These are phyloP conservation scores for Drosophila paulistorum DNA, from an alignment of 1,140 invertebrate species.

Conservation along the genomic window DNA sequence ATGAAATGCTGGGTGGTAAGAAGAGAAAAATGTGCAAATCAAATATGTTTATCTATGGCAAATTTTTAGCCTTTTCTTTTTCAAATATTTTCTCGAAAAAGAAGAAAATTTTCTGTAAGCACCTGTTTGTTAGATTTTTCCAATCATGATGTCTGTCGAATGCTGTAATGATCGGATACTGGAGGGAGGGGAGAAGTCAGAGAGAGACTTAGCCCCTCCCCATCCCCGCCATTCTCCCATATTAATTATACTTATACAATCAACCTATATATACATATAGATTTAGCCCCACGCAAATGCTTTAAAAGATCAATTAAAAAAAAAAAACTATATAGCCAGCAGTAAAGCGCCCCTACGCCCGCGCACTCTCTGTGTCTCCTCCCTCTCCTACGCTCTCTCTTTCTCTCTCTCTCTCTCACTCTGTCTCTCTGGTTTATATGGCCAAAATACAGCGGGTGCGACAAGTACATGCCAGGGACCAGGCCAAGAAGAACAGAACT, in stretches of 20 bases:
- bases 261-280: constrained; percentile 30
- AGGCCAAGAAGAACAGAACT: constrained; percentile 10
- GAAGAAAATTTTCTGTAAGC: constrained; percentile 35
- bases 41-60: background rate
- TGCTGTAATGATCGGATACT: constrained; percentile 26
- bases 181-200: background rate
- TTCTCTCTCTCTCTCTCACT: background rate
- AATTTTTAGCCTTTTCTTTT: background rate
- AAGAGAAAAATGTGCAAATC: background rate
- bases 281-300: constrained; percentile 38
- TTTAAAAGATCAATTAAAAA: constrained; percentile 47
- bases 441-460: constrained; percentile 30
- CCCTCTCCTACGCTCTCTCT: background rate
- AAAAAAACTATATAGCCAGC: constrained; percentile 22
- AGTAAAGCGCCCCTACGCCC: background rate
- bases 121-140: constrained; percentile 38
- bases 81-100: background rate
- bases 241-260: constrained; percentile 7
- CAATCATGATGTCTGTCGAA: constrained; percentile 36
- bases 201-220: background rate
- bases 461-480: constrained; percentile 41
- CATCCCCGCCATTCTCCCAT: background rate
- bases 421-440: constrained; percentile 4
- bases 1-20: too few relatives aligned
- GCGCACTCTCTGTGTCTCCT: background rate